A percentile compares a stretch with the other conserved stretches of the same genome.
Evolutionary conservation across 2,888 invertebrate species (phyloP).

Genomic region (Eurois occulta): DNA sequence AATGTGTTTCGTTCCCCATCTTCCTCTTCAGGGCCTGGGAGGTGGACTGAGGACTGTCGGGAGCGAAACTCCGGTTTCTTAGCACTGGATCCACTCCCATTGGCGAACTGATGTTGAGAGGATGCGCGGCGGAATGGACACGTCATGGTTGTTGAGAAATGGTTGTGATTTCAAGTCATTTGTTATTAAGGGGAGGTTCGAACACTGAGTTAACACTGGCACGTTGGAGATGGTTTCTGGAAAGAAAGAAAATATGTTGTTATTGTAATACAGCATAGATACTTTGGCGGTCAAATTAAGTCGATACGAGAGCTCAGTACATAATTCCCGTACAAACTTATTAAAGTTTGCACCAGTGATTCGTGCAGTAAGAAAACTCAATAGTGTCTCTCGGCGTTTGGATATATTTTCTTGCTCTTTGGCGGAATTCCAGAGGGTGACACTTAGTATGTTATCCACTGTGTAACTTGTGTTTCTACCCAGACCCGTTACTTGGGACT

Average conservation of each 20-base stretch:
- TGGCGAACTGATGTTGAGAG: conserved; percentile 89
- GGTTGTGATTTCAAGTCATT: conserved; percentile 60
- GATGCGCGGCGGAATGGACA: conserved; percentile 91
- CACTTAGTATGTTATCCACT: too few relatives aligned
- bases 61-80: conserved; percentile 88
- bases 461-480: too few relatives aligned
- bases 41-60: conserved; percentile 92
- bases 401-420: too few relatives aligned
- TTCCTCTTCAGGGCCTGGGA: conserved; percentile 91
- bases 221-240: conserved; percentile 45
- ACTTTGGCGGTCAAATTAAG: background rate
- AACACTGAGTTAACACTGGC: conserved; percentile 43
- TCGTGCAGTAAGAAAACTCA: too few relatives aligned
- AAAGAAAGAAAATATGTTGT: conserved; percentile 38
- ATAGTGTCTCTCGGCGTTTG: too few relatives aligned
- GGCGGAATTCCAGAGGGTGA: too few relatives aligned
- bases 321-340: too few relatives aligned
- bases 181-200: conserved; percentile 28
- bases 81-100: conserved; percentile 83
- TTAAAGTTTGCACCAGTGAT: too few relatives aligned
- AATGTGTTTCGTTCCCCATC: conserved; percentile 92
- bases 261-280: background rate
- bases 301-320: background rate
- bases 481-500: too few relatives aligned
- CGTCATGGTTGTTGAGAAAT: conserved; percentile 78